Percentiles rank a stretch among this genome's conserved stretches.
Evolutionary conservation across 2,888 invertebrate species (phyloP).

Genomic region (Cataglyphis rosenhaueri): DNA sequence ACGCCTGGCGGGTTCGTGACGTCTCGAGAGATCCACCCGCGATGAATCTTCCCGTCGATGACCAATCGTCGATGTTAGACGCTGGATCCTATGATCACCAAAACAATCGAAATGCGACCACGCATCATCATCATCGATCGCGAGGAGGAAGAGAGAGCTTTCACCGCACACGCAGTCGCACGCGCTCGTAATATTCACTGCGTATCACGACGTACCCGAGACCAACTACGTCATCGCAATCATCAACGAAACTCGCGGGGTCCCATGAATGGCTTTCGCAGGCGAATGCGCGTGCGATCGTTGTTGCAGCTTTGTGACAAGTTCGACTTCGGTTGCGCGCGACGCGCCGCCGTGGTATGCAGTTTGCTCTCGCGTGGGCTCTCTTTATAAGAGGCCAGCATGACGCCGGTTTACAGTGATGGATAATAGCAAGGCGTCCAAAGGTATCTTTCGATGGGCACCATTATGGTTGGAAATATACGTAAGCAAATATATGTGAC

Average conservation of each 20-base stretch:
- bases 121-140: conserved; percentile 35
- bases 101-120: conserved; percentile 49
- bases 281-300: conserved; percentile 51
- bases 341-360: conserved; percentile 76
- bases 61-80: conserved; percentile 18
- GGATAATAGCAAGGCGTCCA: conserved; percentile 10
- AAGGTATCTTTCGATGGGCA: conserved; percentile 20
- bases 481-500: not conserved
- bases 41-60: conserved; percentile 4
- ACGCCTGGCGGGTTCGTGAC: not conserved
- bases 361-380: conserved; percentile 76
- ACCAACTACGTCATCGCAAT: not conserved
- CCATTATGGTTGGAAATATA: not conserved
- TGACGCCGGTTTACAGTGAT: conserved; percentile 55
- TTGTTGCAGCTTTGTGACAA: conserved; percentile 23
- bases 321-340: conserved; percentile 55
- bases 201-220: conserved; percentile 43
- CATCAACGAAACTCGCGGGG: not conserved
- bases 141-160: conserved; percentile 24
- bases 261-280: conserved; percentile 59
- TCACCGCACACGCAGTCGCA: conserved; percentile 51
- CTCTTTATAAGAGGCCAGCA: conserved; percentile 73
- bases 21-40: not conserved
- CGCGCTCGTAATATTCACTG: conserved; percentile 22
- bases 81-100: conserved; percentile 48